Base-by-base conservation (phyloP, 2,113 vertebrate species). In the Seriola aureovittata region DNA sequence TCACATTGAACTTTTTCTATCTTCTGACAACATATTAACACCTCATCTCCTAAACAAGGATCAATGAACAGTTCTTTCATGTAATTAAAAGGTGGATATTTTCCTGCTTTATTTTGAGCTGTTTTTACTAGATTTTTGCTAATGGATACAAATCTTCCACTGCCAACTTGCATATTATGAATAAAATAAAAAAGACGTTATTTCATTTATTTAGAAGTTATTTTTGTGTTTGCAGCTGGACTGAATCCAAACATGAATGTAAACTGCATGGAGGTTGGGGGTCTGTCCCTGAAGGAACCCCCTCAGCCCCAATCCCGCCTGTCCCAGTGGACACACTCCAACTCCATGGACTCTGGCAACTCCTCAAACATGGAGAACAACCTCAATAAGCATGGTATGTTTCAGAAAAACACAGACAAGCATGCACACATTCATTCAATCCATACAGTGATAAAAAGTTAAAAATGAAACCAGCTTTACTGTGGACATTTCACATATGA, bases 311-410 rank as follows among this genome's bases (percentile, higher is more conserved):
- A 99, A 91, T 99, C 98, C 71, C 97, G 98, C 90, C 96, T 99
- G 93, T 98, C 97, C 87, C 98, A 99, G 93, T 99, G 98, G 98
- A 99, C 98, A 85, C 98, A 99, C 94, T 96, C 97, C 87, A 99
- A 96, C 94, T 96, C 97, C 65, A 97, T 99, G 95, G 97, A 99
- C 88, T 94, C 97, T 89, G 96, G 96, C 94, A 97, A 96, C 95
- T 96, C 97, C 93, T 95, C 97, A 92, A 96, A 97, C 50, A 95
- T 98, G 94, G 98, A 99, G 93, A 96, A 97, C 94, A 97, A 97
- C 95, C 96, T 97, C 94, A 96, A 96, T 94, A 99, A 99, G 95
- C 97, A 97, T 48, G 97, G 97, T 99, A 93, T 0, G 94, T 86
- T 7, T 0, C 17, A 79, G 25, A 60, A 34, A 42, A 23, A 14